Evolutionary conservation across 2,888 invertebrate species (phyloP).

Genomic region (Malthinus flaveolus): DNA sequence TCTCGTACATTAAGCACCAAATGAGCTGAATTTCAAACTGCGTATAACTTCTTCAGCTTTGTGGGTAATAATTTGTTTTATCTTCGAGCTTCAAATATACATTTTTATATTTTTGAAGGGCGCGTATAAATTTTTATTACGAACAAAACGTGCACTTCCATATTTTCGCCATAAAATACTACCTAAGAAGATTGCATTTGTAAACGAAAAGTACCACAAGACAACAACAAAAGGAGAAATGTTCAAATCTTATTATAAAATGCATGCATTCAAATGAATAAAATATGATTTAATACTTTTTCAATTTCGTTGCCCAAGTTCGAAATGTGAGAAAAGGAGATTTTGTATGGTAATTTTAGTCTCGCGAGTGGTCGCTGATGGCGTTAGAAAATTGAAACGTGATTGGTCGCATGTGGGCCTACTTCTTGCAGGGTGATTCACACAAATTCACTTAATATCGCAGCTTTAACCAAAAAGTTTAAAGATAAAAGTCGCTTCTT

Average conservation of each 20-base stretch:
- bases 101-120: conserved; percentile 18
- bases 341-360: conserved; percentile 25
- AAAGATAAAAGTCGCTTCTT: too few relatives aligned
- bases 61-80: conserved; percentile 26
- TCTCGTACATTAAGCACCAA: conserved; percentile 39
- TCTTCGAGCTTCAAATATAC: conserved; percentile 21
- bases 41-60: conserved; percentile 23
- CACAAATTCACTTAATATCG: too few relatives aligned
- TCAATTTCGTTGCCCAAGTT: too few relatives aligned
- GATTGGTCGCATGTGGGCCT: too few relatives aligned
- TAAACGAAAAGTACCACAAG: too few relatives aligned
- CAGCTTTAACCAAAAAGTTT: too few relatives aligned
- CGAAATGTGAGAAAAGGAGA: conserved; percentile 2
- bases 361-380: conserved; percentile 3
- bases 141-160: background rate
- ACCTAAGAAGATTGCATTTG: too few relatives aligned
- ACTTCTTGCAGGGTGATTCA: too few relatives aligned
- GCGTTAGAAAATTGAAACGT: too few relatives aligned
- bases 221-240: background rate
- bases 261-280: conserved; percentile 15
- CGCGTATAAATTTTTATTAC: conserved; percentile 4
- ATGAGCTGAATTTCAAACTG: conserved; percentile 30
- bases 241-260: background rate
- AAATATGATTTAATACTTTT: conserved; percentile 9
- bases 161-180: conserved; percentile 1